A percentile compares a stretch with the other conserved stretches of the same genome.
These are phyloP conservation scores for Apamea epomidion DNA, from an alignment of 2,888 invertebrate genomes.

Conservation along the genomic window DNA sequence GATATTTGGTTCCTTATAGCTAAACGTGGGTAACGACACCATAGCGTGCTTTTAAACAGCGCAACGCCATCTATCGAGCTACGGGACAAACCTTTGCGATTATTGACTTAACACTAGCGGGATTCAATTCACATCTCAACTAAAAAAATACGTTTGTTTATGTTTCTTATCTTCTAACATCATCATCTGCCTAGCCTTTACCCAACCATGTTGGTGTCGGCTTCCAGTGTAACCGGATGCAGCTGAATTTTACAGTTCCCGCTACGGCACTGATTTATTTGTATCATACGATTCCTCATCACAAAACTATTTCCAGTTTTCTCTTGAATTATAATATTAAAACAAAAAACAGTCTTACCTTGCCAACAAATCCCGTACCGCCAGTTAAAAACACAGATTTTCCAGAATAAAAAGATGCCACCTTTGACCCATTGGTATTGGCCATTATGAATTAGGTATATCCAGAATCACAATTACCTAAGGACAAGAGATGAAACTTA, in stretches of 20 bases:
- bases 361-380: conserved; percentile 73
- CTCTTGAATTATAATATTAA: not conserved
- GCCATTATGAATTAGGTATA: conserved; percentile 46
- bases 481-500: not conserved
- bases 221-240: too few species aligned
- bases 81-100: too few species aligned
- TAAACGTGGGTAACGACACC: too few species aligned
- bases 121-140: not conserved
- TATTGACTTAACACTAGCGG: too few species aligned
- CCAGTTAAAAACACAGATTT: conserved; percentile 73
- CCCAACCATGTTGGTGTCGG: not conserved
- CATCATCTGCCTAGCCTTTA: not conserved
- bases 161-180: not conserved
- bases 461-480: not conserved
- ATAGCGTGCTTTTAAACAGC: too few species aligned
- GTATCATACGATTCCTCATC: not conserved
- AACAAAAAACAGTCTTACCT: conserved; percentile 58
- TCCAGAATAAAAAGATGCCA: conserved; percentile 67
- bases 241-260: not conserved
- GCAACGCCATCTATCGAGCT: too few species aligned
- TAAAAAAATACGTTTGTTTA: not conserved
- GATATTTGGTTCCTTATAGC: too few species aligned
- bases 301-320: not conserved
- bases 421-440: conserved; percentile 18
- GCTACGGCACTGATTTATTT: not conserved